Evolutionary conservation across 2,888 invertebrate genomes (phyloP).

Genomic region (Aspidapion aeneum): DNA sequence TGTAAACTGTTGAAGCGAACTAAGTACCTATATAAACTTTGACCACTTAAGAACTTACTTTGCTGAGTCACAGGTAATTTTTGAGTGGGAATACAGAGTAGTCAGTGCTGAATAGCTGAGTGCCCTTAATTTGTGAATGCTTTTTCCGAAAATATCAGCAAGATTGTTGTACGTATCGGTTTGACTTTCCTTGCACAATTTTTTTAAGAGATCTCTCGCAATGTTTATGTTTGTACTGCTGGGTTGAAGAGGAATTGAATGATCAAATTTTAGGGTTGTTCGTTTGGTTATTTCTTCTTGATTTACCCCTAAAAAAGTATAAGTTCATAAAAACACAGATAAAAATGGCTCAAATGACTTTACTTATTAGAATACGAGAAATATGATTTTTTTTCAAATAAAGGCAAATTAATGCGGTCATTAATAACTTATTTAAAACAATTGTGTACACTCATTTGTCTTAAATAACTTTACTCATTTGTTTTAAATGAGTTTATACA

Average conservation of each 20-base stretch:
- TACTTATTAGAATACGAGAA: too few species aligned
- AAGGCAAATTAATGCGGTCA: too few species aligned
- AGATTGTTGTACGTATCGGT: slow-evolving; percentile 60
- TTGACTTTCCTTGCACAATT: slow-evolving; percentile 60
- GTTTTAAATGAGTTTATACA: too few species aligned
- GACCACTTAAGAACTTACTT: slow-evolving; percentile 57
- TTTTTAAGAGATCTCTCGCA: slow-evolving; percentile 66
- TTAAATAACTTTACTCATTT: too few species aligned
- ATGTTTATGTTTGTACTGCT: slow-evolving; percentile 68
- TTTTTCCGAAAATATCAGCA: slow-evolving; percentile 60
- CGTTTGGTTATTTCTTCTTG: slow-evolving; percentile 56
- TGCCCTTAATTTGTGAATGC: slow-evolving; percentile 63
- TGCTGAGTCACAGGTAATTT: slow-evolving; percentile 63
- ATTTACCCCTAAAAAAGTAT: not conserved
- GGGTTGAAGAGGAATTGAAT: slow-evolving; percentile 61
- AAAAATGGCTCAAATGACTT: not conserved
- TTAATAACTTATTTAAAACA: too few species aligned
- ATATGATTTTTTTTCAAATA: too few species aligned
- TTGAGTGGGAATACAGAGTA: slow-evolving; percentile 61
- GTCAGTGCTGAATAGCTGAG: slow-evolving; percentile 67
- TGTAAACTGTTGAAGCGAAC: too few species aligned
- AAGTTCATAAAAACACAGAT: too few species aligned
- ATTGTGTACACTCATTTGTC: too few species aligned
- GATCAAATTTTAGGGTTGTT: slow-evolving; percentile 68
- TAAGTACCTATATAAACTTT: too few species aligned